A percentile compares a stretch with the other conserved stretches of the same genome.
phyloP scores from a whole-genome alignment of 2,888 invertebrate species.

The Euzophera pinguis region DNA sequence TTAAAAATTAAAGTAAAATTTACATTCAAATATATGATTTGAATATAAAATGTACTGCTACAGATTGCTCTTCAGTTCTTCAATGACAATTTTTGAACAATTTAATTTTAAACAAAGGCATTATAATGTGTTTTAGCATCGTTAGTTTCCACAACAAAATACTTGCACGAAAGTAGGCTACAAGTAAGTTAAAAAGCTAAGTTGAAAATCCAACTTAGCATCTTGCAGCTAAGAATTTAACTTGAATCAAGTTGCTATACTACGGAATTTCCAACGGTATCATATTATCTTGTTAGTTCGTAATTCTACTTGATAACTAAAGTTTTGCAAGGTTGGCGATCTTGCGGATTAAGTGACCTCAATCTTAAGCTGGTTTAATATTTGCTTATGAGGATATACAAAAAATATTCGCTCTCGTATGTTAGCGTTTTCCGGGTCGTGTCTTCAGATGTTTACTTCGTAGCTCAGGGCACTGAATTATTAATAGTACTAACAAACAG shows the following conservation, averaged over 20 bases:
- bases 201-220: neutral
- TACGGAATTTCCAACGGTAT: conserved; percentile 1
- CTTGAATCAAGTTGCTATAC: neutral
- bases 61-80: too few relatives aligned
- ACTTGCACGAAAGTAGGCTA: neutral
- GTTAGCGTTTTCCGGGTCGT: too few relatives aligned
- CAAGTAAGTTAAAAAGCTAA: neutral
- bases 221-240: conserved; percentile 5
- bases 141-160: neutral
- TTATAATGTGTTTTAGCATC: neutral
- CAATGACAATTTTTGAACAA: too few relatives aligned
- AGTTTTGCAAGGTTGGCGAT: conserved; percentile 3
- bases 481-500: too few relatives aligned
- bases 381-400: neutral
- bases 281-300: conserved; percentile 9
- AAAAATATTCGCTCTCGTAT: too few relatives aligned
- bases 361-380: neutral
- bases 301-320: conserved; percentile 11
- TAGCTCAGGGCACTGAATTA: too few relatives aligned
- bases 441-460: too few relatives aligned
- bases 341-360: conserved; percentile 1
- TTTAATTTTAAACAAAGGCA: too few relatives aligned
- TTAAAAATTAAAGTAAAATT: too few relatives aligned
- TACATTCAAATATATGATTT: too few relatives aligned
- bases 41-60: too few relatives aligned